These are phyloP conservation scores for Myoxocephalus aenaeus DNA, from an alignment of 2,797 vertebrate species.

Conservation along the genomic window DNA sequence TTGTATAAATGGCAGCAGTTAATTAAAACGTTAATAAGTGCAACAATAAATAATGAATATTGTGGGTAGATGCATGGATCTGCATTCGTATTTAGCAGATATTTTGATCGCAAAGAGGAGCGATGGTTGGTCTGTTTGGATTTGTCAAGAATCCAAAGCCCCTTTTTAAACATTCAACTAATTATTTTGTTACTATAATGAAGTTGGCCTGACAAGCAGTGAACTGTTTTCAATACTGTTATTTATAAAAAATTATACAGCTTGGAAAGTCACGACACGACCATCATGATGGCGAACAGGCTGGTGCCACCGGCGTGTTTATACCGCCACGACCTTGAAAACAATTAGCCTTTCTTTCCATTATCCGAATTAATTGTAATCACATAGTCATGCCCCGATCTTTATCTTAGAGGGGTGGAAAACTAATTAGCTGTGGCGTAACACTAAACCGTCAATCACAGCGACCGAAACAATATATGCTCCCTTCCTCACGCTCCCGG, in stretches of 20 bases:
- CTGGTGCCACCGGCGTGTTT: constrained; percentile 25
- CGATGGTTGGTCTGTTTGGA: background rate
- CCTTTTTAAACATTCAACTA: constrained; percentile 27
- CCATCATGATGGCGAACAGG: constrained; percentile 26
- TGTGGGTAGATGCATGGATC: background rate
- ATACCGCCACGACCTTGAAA: constrained; percentile 75
- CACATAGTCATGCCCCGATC: constrained; percentile 67
- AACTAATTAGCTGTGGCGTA: constrained; percentile 77
- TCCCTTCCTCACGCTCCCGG: constrained; percentile 42
- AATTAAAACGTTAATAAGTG: background rate
- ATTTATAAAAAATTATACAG: constrained; percentile 15
- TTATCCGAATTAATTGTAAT: constrained; percentile 78
- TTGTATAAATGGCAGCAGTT: background rate
- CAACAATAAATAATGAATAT: background rate
- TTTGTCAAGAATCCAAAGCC: constrained; percentile 9
- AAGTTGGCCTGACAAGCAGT: constrained; percentile 11
- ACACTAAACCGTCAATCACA: constrained; percentile 77
- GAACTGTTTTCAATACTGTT: constrained; percentile 10
- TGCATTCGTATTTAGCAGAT: background rate
- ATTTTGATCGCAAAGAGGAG: constrained; percentile 4
- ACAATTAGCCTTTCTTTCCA: constrained; percentile 72
- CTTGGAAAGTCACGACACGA: constrained; percentile 26
- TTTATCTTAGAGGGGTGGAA: constrained; percentile 66
- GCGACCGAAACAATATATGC: constrained; percentile 70
- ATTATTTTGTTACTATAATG: constrained; percentile 21